Evolutionary conservation across 1,140 invertebrate species (phyloP), one percentile per base, ranked within the genome.

Genomic region (Bombus fervidus): DNA sequence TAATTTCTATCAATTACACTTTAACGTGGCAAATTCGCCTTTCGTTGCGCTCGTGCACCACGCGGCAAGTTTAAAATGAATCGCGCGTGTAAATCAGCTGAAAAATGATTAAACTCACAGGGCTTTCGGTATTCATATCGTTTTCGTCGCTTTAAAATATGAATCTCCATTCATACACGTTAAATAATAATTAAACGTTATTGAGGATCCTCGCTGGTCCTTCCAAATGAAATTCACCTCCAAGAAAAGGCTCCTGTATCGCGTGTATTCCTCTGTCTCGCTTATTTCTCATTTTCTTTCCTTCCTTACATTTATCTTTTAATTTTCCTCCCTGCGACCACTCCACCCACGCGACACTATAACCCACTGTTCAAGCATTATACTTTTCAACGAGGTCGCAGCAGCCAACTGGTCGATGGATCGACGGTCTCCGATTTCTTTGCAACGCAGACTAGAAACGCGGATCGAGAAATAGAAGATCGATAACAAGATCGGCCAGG

Each of bases 371-470:
- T 15, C 0, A 1, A 47, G 43, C 15, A 0, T 15, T 15, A 10
- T 1, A 41, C 39, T 41, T 41, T 8, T 15, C 12, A 0, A 13
- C 1, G 18, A 0, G 47, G 18, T 18, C 6, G 47, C 47, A 53
- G 15, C 47, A 2, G 18, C 6, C 47, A 53, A 18, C 5, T 0
- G 47, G 15, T 47, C 15, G 15, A 0, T 1, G 15, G 15, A 47
- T 18, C 47, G 15, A 6, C 5, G 0, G 43, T 0, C 0, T 18
- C 0, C 1, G 1, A 47, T 18, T 18, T 18, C 47, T 18, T 47
- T 18, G 0, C 1, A 5, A 47, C 0, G 43, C 4, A 18, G 15
- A 47, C 43, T 18, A 5, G 43, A 47, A 47, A 15, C 4, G 43
- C n/a, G 5, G 13, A 59, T 59, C 57, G 10, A 43, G 13, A 0